Evolutionary conservation across 1,140 invertebrate genomes (phyloP).

Genomic region (Drosophila asahinai): DNA sequence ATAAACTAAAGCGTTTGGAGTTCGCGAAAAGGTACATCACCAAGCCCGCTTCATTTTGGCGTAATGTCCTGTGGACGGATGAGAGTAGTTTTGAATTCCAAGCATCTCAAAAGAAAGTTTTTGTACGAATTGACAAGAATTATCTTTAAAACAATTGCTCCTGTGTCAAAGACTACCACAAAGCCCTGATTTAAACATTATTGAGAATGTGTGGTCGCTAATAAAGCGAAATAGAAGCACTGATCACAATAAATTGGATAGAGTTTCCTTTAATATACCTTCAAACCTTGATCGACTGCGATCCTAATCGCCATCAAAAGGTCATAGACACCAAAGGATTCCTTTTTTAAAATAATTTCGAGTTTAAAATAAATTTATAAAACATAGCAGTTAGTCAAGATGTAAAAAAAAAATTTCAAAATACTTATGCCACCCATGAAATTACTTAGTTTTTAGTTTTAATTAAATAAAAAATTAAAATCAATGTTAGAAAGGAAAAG

Average conservation of each 20-base stretch:
- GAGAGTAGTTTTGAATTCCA: slow-evolving; percentile 37
- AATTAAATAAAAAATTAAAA: neutral
- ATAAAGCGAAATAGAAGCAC: slow-evolving; percentile 29
- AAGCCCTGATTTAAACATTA: neutral
- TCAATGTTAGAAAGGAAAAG: neutral
- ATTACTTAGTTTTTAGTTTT: too few relatives aligned
- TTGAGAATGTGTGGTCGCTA: slow-evolving; percentile 4
- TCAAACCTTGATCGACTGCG: slow-evolving; percentile 20
- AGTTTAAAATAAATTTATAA: slow-evolving; percentile 2
- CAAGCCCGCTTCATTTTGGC: slow-evolving; percentile 26
- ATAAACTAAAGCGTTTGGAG: slow-evolving; percentile 24
- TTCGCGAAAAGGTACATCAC: slow-evolving; percentile 24
- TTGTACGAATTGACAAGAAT: slow-evolving; percentile 12
- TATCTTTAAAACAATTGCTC: slow-evolving; percentile 21
- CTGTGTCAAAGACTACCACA: slow-evolving; percentile 23
- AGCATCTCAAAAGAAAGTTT: slow-evolving; percentile 33
- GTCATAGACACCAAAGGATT: slow-evolving; percentile 12
- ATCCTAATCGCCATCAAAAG: neutral
- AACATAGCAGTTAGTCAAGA: neutral
- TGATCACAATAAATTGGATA: neutral
- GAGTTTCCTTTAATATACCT: neutral
- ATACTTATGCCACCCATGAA: too few relatives aligned
- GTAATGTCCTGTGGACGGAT: slow-evolving; percentile 31
- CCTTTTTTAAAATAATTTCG: slow-evolving; percentile 15
- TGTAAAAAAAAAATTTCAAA: too few relatives aligned